phyloP scores from a whole-genome alignment of 2,113 vertebrate genomes.

The Genyomyrus donnyi region DNA sequence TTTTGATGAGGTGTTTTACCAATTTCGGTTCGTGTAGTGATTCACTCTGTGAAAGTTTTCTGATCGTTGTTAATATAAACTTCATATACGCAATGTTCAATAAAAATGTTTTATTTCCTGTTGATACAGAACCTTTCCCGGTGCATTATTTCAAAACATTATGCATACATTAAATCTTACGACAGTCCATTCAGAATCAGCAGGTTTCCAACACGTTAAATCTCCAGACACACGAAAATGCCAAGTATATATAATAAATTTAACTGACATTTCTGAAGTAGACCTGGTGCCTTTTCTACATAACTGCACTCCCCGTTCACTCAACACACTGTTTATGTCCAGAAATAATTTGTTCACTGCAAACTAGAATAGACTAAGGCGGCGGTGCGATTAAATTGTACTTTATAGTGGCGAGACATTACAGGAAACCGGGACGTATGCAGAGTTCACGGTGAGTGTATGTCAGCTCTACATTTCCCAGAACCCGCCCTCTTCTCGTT shows the following conservation, averaged over 20 bases:
- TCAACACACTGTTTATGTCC: not conserved
- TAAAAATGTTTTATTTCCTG: slow-evolving; percentile 99
- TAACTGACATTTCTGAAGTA: not conserved
- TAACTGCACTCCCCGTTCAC: not conserved
- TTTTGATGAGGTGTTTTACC: slow-evolving; percentile 93
- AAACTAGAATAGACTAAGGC: not conserved
- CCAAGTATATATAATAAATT: not conserved
- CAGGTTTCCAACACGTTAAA: not conserved
- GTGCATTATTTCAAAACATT: not conserved
- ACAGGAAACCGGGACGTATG: not conserved
- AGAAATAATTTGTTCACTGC: not conserved
- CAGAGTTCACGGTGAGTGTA: not conserved
- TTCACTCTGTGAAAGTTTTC: slow-evolving; percentile 92
- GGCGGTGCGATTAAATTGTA: not conserved
- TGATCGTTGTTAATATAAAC: slow-evolving; percentile 95
- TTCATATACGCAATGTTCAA: slow-evolving; percentile 97
- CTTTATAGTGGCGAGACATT: not conserved
- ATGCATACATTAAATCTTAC: not conserved
- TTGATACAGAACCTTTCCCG: slow-evolving; percentile 68
- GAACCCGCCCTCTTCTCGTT: not conserved
- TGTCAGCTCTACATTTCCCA: not conserved
- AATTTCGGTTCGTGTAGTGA: slow-evolving; percentile 98
- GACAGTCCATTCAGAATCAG: not conserved
- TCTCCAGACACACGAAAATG: not conserved
- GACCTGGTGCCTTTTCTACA: not conserved